Evolutionary conservation across 2,888 invertebrate genomes (phyloP).

Genomic region (Carabus problematicus): DNA sequence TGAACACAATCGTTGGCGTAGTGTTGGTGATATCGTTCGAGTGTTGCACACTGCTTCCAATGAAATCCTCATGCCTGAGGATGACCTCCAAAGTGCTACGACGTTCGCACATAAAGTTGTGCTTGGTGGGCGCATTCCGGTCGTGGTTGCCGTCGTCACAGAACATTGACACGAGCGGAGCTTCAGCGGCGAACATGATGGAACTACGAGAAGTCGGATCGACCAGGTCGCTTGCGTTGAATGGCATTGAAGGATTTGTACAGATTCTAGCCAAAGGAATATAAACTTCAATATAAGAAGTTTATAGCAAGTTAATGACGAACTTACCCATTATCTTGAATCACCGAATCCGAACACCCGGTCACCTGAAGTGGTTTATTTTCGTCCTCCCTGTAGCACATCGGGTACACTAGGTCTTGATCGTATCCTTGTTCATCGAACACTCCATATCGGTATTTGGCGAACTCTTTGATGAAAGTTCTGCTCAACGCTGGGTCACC

Average conservation of each 20-base stretch:
- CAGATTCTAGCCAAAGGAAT: constrained; percentile 51
- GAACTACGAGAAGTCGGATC: constrained; percentile 62
- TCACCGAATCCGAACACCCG: constrained; percentile 63
- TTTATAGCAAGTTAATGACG: not conserved
- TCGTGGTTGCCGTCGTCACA: constrained; percentile 70
- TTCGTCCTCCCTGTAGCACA: constrained; percentile 61
- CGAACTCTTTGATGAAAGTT: constrained; percentile 68
- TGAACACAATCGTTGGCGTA: constrained; percentile 61
- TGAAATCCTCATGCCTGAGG: constrained; percentile 63
- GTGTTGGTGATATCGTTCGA: constrained; percentile 58
- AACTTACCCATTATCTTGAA: constrained; percentile 61
- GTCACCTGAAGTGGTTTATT: constrained; percentile 58
- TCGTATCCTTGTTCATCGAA: constrained; percentile 71
- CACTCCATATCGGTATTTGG: constrained; percentile 72
- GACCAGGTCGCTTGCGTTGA: constrained; percentile 58
- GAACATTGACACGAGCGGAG: constrained; percentile 64
- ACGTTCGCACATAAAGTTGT: constrained; percentile 68
- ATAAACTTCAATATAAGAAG: constrained; percentile 1
- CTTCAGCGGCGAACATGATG: constrained; percentile 63
- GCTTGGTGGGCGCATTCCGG: constrained; percentile 69
- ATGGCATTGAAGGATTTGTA: constrained; percentile 46
- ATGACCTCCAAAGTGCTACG: constrained; percentile 68
- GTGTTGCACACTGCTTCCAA: constrained; percentile 47
- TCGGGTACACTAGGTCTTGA: constrained; percentile 66
- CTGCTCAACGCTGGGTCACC: constrained; percentile 57